These are phyloP conservation scores for Erythrocercus mccallii DNA, from an alignment of 2,113 vertebrate species.

Conservation along the genomic window DNA sequence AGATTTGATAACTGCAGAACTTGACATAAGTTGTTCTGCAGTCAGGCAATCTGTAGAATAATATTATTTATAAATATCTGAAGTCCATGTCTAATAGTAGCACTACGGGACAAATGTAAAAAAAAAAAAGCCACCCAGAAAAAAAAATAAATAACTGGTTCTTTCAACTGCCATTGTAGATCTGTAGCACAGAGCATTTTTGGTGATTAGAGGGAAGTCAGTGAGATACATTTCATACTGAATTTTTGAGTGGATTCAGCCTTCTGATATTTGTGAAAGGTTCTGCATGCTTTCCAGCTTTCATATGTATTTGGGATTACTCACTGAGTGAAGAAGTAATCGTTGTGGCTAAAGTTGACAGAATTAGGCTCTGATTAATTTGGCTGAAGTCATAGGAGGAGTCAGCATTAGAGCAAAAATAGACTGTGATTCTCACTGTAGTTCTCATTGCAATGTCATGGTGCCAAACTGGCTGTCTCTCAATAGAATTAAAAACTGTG, in stretches of 20 bases:
- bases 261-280: not conserved
- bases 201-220: not conserved
- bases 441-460: not conserved
- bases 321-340: not conserved
- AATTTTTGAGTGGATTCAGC: not conserved
- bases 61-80: not conserved
- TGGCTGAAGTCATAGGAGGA: not conserved
- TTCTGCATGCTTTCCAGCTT: not conserved
- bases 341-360: not conserved
- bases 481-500: not conserved
- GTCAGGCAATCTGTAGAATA: not conserved
- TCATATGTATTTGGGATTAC: not conserved
- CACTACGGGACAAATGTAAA: not conserved
- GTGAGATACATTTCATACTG: not conserved
- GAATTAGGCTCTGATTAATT: constrained; percentile 16
- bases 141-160: not conserved
- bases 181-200: not conserved
- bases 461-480: not conserved
- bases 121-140: accelerated
- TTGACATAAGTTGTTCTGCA: not conserved
- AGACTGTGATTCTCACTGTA: not conserved
- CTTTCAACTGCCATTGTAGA: not conserved
- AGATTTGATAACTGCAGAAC: not conserved
- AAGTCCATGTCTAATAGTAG: not conserved
- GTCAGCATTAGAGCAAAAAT: not conserved